Percentiles rank a stretch among this genome's conserved stretches.
These are phyloP conservation scores for Brachyptera risi DNA, from an alignment of 2,888 invertebrate genomes.

Conservation along the genomic window DNA sequence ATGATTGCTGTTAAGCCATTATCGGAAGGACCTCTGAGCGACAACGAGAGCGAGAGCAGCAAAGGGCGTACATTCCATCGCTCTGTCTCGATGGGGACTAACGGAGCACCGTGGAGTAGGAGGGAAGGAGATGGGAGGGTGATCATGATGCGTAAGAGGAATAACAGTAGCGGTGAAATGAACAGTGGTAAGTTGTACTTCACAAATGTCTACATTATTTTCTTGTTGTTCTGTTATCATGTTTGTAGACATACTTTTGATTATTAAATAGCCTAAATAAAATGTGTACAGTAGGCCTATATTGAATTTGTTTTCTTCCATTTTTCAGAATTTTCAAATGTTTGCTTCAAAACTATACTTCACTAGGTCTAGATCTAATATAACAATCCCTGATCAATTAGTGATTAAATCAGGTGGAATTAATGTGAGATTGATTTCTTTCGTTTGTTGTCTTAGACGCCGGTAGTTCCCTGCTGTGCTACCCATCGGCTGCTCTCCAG, in stretches of 20 bases:
- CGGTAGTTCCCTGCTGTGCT: slow-evolving; percentile 77
- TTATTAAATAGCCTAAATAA: too few species aligned
- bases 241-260: too few species aligned
- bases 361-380: too few species aligned
- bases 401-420: too few species aligned
- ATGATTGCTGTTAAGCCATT: slow-evolving; percentile 43
- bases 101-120: slow-evolving; percentile 57
- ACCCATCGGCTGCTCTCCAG: slow-evolving; percentile 83
- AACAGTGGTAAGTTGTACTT: slow-evolving; percentile 43
- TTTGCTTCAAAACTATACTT: too few species aligned
- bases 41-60: slow-evolving; percentile 50
- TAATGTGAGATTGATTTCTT: too few species aligned
- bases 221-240: too few species aligned
- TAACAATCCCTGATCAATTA: too few species aligned
- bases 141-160: slow-evolving; percentile 60
- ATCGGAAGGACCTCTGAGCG: slow-evolving; percentile 53
- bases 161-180: slow-evolving; percentile 66
- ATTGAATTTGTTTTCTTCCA: too few species aligned
- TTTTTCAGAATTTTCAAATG: too few species aligned
- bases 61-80: slow-evolving; percentile 67
- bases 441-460: slow-evolving; percentile 50
- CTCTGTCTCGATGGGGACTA: slow-evolving; percentile 81
- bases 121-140: slow-evolving; percentile 55
- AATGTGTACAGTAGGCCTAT: too few species aligned
- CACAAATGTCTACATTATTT: too few species aligned